phyloP scores from a whole-genome alignment of 2,797 vertebrate species.

The Podarcis siculus region DNA sequence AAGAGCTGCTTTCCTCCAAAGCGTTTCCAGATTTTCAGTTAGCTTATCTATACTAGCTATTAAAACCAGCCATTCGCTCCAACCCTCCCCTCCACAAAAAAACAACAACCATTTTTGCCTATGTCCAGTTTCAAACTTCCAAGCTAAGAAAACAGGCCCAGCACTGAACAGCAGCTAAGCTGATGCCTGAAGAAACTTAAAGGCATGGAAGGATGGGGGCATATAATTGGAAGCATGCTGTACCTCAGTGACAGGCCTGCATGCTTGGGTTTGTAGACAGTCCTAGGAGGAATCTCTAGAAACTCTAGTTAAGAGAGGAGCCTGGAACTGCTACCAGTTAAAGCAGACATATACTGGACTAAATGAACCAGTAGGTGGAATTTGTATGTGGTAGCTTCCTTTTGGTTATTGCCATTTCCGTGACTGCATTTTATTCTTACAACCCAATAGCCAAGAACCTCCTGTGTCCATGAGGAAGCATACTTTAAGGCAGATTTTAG shows the following conservation, averaged over 20 bases:
- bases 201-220: background rate
- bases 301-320: background rate
- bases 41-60: background rate
- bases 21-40: background rate
- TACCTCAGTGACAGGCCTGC: background rate
- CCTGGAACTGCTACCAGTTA: background rate
- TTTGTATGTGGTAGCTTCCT: background rate
- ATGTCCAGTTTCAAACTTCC: background rate
- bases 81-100: background rate
- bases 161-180: background rate
- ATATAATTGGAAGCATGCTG: background rate
- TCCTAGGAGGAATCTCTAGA: background rate
- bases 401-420: background rate
- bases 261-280: background rate
- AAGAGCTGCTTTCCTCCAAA: background rate
- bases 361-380: background rate
- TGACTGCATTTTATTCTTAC: background rate
- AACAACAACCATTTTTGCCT: background rate
- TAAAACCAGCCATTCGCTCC: background rate
- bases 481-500: conserved; percentile 44
- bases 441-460: background rate
- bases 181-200: background rate
- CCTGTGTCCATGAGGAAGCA: background rate
- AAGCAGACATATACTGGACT: background rate
- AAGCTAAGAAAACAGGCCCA: background rate